Base-by-base conservation (phyloP, 2,888 invertebrate genomes). In the Platynereis dumerilii region DNA sequence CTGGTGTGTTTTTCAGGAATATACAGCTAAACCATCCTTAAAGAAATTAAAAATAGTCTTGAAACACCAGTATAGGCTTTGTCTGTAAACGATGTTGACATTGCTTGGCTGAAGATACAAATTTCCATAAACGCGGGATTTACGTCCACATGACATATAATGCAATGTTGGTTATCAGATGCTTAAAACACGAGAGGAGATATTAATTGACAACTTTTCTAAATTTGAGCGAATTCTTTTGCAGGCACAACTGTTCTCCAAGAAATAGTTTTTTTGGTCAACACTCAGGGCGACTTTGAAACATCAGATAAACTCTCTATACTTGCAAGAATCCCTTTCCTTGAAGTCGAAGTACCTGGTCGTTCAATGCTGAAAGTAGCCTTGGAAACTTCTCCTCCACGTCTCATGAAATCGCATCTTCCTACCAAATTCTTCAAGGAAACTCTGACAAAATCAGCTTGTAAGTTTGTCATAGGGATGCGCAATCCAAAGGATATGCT, bases 321-420 rank as follows among this genome's bases (percentile, higher is more conserved):
- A 20, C 45, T 45, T 29, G 7, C 1, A 1, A 20, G 59, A 12
- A n/a, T 59, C 28, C 59, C 59, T 45, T 59, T 45, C 28, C 45
- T 59, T 15, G 59, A 59, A 42, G 42, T 59, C 17, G 45, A 59
- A n/a, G 48, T 24, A 7, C 39, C 39, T 45, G 7, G 1, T 34
- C 20, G 12, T 2, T 28, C 42, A n/a, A 27, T 24, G 17, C n/a
- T 59, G 26, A 48, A 59, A 12, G 26, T 45, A 17, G 27, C 48
- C 20, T 34, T 39, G 26, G 26, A 34, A 1, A 12, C 17, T 5
- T 20, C 12, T 12, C 45, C 59, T 17, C 59, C 45, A 2, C 34
- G 59, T 27, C 27, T 59, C 45, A 59, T 59, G 17, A 59, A 59
- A 26, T 45, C 59, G 20, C 59, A 59, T 45, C 59, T 59, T 7